Evolutionary conservation across 2,113 vertebrate genomes (phyloP).

Genomic region (Oophaga pumilio): DNA sequence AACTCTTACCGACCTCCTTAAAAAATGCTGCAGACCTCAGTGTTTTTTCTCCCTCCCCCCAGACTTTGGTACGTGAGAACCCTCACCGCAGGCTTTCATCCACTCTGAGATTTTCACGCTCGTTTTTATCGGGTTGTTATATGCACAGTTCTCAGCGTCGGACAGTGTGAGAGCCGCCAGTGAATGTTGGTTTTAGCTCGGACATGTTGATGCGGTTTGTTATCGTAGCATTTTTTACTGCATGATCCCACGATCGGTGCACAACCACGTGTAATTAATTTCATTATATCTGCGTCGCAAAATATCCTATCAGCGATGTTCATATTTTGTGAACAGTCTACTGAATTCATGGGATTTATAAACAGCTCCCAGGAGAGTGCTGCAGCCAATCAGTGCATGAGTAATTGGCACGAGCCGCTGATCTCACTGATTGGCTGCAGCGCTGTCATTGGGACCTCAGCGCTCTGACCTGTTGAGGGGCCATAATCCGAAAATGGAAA

Average conservation of each 20-base stretch:
- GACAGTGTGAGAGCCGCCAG: not conserved
- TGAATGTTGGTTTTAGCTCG: not conserved
- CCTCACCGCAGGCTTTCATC: not conserved
- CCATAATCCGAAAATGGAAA: too few species aligned
- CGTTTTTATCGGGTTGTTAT: not conserved
- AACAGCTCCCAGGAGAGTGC: too few species aligned
- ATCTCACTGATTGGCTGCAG: too few species aligned
- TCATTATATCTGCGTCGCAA: not conserved
- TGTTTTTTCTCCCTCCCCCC: too few species aligned
- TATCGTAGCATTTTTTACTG: not conserved
- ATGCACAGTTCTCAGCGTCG: not conserved
- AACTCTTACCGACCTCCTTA: too few species aligned
- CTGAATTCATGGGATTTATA: not conserved
- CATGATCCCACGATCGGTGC: not conserved
- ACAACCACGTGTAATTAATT: not conserved
- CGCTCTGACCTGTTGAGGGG: too few species aligned
- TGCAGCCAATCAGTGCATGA: too few species aligned
- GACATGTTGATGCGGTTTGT: not conserved
- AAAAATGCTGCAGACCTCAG: too few species aligned
- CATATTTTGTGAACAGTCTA: not conserved
- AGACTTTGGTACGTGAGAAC: too few species aligned
- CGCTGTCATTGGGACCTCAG: too few species aligned
- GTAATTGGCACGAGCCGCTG: too few species aligned
- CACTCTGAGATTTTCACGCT: not conserved
- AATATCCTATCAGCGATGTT: not conserved